Conservation (phyloP, 2,888 invertebrate species). For the Lasioglossum leucozonium region DNA sequence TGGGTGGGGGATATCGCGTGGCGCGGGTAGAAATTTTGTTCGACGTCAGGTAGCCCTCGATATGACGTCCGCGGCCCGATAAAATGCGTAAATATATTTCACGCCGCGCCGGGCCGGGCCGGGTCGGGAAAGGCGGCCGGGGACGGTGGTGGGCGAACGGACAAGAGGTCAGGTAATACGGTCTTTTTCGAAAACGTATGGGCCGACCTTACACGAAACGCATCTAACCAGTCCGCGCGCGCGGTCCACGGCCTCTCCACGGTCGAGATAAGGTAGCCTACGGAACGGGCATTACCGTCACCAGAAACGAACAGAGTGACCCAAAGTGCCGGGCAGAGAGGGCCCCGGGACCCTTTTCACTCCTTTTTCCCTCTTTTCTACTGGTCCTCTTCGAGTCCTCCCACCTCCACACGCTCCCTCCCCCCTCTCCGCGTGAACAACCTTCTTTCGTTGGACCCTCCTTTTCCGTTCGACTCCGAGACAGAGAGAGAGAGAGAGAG, state of each 20-base stretch:
- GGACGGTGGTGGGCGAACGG: conserved; percentile 34
- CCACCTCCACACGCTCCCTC: background rate
- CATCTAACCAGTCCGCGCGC: conserved; percentile 70
- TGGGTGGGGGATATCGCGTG: background rate
- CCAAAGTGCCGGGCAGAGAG: conserved; percentile 33
- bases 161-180: conserved; percentile 74
- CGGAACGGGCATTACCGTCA: conserved; percentile 74
- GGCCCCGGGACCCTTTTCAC: conserved; percentile 28
- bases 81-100: conserved; percentile 30
- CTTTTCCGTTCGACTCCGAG: conserved; percentile 16
- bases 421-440: background rate
- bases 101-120: background rate
- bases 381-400: background rate
- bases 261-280: conserved; percentile 74
- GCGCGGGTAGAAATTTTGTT: conserved; percentile 15
- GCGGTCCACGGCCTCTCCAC: conserved; percentile 44
- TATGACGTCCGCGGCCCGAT: conserved; percentile 34
- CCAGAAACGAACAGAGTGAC: conserved; percentile 71
- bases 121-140: background rate
- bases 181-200: conserved; percentile 75
- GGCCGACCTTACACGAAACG: conserved; percentile 73
- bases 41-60: conserved; percentile 34
- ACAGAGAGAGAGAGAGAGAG: background rate
- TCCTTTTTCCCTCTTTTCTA: conserved; percentile 19
- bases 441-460: conserved; percentile 10